Conservation (phyloP, 2,888 invertebrate genomes). For the Alloplasta piceator region DNA sequence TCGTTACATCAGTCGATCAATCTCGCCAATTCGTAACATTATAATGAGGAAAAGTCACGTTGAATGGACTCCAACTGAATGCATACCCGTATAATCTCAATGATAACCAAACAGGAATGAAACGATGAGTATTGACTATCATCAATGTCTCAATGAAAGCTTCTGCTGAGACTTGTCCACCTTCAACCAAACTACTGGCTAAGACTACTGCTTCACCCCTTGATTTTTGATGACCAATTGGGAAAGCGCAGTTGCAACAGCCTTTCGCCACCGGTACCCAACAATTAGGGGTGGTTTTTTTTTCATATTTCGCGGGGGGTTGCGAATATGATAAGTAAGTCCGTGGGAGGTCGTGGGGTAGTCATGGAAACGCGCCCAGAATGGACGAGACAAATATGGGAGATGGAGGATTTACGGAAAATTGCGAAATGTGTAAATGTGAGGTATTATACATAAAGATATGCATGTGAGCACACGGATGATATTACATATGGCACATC, state of each 20-base stretch:
- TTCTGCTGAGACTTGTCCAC: too few species aligned
- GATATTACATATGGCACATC: not conserved
- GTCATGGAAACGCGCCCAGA: constrained; percentile 70
- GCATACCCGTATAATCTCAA: too few species aligned
- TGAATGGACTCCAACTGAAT: too few species aligned
- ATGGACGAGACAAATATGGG: not conserved
- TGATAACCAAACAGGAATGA: too few species aligned
- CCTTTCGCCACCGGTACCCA: constrained; percentile 60
- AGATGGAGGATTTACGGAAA: constrained; percentile 38
- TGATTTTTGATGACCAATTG: not conserved
- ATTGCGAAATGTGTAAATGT: constrained; percentile 23
- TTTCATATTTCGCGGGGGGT: constrained; percentile 63
- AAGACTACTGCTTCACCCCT: too few species aligned
- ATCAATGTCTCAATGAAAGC: too few species aligned
- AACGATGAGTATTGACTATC: too few species aligned
- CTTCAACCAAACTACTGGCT: too few species aligned
- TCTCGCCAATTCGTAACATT: not conserved
- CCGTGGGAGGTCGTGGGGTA: constrained; percentile 64
- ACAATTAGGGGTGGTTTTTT: constrained; percentile 80
- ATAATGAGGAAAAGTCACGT: too few species aligned
- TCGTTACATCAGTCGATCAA: not conserved
- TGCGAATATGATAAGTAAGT: constrained; percentile 40
- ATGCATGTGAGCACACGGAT: not conserved
- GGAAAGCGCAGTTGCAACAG: not conserved
- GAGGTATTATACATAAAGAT: not conserved